Base-by-base conservation (phyloP, 2,113 vertebrate genomes). In the Chaetodon trifascialis region DNA sequence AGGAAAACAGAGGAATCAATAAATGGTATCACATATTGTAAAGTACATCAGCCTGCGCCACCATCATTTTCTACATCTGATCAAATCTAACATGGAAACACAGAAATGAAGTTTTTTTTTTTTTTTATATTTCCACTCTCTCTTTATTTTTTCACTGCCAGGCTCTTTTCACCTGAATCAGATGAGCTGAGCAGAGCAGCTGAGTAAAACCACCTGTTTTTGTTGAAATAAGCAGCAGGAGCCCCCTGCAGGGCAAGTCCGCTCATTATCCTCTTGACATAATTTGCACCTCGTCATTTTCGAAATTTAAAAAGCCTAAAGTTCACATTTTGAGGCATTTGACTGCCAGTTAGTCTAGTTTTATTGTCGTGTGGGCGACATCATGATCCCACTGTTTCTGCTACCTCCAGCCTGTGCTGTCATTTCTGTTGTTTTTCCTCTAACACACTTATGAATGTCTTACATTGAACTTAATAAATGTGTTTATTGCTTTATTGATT, bases 141-240 rank as follows among this genome's bases (percentile, higher is more conserved):
- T 25, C 23, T 30, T 0, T 49, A 14, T 30, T 36, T 11, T 16
- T 7, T 2, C 23, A 30, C 30, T 2, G 15, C 1, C 21, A 23
- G 11, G 19, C 12, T 72, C 11, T 36, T 34, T 11, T 23, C 21
- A 30, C 19, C 46, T 9, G 21, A 54, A 30, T 78, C 21, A 47
- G 40, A 21, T 2, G 2, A 60, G 46, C 25, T 25, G 15, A 40
- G 7, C 23, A 44, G 44, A 69, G 40, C 40, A 59, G 59, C 34
- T 54, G 52, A 66, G 23, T 23, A 16, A 78, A 84, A 58, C 19
- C 44, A 54, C 55, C 23, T 21, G 44, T 77, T 51, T 47, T 34
- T 17, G 54, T 68, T 62, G n/a, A 11, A 63, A 56, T 5, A 30
- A 55, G 19, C 46, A 54, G 51, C 34, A 1, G 7, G 44, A 60